Conservation (phyloP, 2,113 vertebrate species). For the Urocolius indicus region DNA sequence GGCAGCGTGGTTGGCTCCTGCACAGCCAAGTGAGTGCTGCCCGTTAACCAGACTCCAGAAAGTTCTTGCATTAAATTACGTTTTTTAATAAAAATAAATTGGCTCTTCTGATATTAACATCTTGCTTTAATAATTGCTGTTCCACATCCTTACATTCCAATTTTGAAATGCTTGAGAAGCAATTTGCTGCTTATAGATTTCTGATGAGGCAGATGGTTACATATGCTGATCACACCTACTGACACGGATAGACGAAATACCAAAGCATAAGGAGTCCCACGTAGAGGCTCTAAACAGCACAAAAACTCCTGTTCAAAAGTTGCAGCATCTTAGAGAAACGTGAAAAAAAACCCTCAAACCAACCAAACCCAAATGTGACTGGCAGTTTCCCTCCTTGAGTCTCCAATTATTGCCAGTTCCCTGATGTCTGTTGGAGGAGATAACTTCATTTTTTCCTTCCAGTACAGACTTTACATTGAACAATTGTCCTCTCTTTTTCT, state of each 20-base stretch:
- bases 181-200: slow-evolving; percentile 67
- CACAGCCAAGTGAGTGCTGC: background rate
- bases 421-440: background rate
- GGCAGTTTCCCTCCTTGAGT: background rate
- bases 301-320: background rate
- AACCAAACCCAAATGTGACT: background rate
- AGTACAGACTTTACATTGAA: background rate
- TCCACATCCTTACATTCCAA: slow-evolving; percentile 61
- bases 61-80: slow-evolving; percentile 36
- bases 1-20: rapidly evolving
- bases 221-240: slow-evolving; percentile 73
- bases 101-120: slow-evolving; percentile 46
- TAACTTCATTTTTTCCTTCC: slow-evolving; percentile 13
- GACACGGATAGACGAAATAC: slow-evolving; percentile 62
- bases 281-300: slow-evolving; percentile 20
- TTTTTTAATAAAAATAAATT: slow-evolving; percentile 45
- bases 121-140: slow-evolving; percentile 72
- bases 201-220: slow-evolving; percentile 71
- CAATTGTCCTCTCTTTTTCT: background rate
- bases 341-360: background rate
- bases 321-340: background rate
- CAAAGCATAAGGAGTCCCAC: slow-evolving; percentile 8
- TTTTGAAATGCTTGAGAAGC: slow-evolving; percentile 69
- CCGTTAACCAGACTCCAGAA: background rate
- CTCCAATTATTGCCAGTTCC: background rate